Evolutionary conservation across 2,113 vertebrate genomes (phyloP).

Genomic region (Zosterops japonicus): DNA sequence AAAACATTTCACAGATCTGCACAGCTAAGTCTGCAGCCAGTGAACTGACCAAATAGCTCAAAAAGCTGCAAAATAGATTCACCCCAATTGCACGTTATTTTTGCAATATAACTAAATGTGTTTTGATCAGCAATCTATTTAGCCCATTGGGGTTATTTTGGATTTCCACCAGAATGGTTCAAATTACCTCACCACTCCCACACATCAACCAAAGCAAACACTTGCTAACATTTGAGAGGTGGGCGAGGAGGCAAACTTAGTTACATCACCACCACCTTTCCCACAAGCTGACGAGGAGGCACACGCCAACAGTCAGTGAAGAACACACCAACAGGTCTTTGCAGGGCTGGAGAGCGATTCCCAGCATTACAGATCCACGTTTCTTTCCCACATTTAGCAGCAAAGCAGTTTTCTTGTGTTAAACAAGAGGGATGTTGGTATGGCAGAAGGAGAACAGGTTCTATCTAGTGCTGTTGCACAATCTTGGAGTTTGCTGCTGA

Average conservation of each 20-base stretch:
- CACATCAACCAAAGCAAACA: constrained; percentile 20
- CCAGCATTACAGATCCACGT: not conserved
- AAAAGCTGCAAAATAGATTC: not conserved
- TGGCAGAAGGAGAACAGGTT: not conserved
- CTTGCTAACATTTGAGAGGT: constrained; percentile 49
- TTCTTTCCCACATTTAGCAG: not conserved
- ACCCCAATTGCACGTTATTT: not conserved
- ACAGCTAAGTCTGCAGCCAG: not conserved
- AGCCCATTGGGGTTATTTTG: not conserved
- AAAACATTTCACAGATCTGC: not conserved
- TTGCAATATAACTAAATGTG: not conserved
- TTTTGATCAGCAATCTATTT: constrained; percentile 26
- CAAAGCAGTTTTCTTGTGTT: not conserved
- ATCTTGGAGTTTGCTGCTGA: not conserved
- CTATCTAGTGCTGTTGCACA: not conserved
- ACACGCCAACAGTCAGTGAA: not conserved
- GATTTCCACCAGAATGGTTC: constrained; percentile 20
- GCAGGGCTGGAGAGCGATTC: not conserved
- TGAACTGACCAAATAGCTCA: not conserved
- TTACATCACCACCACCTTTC: constrained; percentile 59
- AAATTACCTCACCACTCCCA: constrained; percentile 53
- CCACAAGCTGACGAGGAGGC: constrained; percentile 18
- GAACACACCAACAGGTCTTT: not conserved
- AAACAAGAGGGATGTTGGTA: not conserved
- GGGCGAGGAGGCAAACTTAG: constrained; percentile 30